Evolutionary conservation across 2,113 vertebrate species (phyloP).

Genomic region (Scophthalmus maximus): DNA sequence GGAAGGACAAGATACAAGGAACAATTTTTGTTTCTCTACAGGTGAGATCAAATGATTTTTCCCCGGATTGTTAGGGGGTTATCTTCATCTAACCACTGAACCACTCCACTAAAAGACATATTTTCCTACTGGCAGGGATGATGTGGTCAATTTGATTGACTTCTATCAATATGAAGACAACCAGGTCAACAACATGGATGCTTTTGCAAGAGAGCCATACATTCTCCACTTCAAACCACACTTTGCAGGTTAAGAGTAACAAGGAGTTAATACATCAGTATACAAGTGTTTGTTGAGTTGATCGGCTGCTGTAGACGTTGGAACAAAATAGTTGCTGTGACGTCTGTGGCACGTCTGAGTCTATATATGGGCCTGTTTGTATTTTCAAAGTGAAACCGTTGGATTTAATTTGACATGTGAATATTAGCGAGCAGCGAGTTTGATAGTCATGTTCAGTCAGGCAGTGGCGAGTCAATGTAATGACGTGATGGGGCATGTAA

Average conservation of each 20-base stretch:
- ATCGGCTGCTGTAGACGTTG: not conserved
- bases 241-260: slow-evolving; percentile 58
- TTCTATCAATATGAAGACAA: slow-evolving; percentile 75
- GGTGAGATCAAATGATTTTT: slow-evolving; percentile 42
- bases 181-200: slow-evolving; percentile 67
- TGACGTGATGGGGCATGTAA: not conserved
- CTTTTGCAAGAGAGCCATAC: slow-evolving; percentile 75
- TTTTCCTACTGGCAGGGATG: slow-evolving; percentile 38
- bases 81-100: too few species aligned
- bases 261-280: not conserved
- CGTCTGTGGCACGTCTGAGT: slow-evolving; percentile 9
- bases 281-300: not conserved
- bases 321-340: not conserved
- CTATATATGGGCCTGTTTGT: not conserved
- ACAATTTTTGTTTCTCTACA: slow-evolving; percentile 80
- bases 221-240: slow-evolving; percentile 68
- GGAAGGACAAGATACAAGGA: slow-evolving; percentile 78
- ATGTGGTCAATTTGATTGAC: slow-evolving; percentile 63
- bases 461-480: too few species aligned
- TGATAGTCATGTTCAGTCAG: slow-evolving; percentile 30
- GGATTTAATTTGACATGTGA: not conserved
- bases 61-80: too few species aligned
- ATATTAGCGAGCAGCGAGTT: slow-evolving; percentile 29
- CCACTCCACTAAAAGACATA: not conserved
- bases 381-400: not conserved